phyloP scores from a whole-genome alignment of 2,888 invertebrate genomes.

The Drosophila austrosaltans region DNA sequence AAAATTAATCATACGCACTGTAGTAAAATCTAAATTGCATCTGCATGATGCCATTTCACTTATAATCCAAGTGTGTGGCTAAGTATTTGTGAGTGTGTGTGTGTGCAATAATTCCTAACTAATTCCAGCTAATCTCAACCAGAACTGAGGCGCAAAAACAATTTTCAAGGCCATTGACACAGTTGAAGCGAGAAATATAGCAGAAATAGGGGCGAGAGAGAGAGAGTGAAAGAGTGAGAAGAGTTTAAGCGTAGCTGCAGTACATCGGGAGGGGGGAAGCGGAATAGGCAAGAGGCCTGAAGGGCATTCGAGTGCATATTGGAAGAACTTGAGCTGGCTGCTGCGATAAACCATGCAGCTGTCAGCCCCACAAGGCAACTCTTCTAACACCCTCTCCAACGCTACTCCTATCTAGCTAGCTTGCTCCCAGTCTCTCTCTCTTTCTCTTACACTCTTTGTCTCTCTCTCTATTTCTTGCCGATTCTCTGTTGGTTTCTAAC shows the following conservation, averaged over 20 bases:
- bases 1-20: constrained; percentile 56
- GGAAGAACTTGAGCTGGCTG: constrained; percentile 52
- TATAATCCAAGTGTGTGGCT: constrained; percentile 30
- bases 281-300: constrained; percentile 33
- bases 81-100: not conserved
- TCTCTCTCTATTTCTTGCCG: not conserved
- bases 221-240: too few relatives aligned
- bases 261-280: not conserved
- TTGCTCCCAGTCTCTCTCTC: not conserved
- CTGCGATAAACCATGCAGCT: constrained; percentile 72
- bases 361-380: constrained; percentile 16
- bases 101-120: constrained; percentile 31
- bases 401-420: not conserved
- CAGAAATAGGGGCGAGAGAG: constrained; percentile 20
- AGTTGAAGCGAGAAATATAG: constrained; percentile 63
- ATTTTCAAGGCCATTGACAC: constrained; percentile 78
- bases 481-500: constrained; percentile 53
- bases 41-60: constrained; percentile 58
- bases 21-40: constrained; percentile 16
- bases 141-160: constrained; percentile 68
- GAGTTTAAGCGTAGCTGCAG: not conserved
- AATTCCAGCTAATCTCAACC: constrained; percentile 36
- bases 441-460: not conserved
- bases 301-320: constrained; percentile 65
- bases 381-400: constrained; percentile 3